Percentiles rank a stretch among this genome's conserved stretches.
These are phyloP conservation scores for Papilio helenus DNA, from an alignment of 1,140 invertebrate genomes.

Conservation along the genomic window DNA sequence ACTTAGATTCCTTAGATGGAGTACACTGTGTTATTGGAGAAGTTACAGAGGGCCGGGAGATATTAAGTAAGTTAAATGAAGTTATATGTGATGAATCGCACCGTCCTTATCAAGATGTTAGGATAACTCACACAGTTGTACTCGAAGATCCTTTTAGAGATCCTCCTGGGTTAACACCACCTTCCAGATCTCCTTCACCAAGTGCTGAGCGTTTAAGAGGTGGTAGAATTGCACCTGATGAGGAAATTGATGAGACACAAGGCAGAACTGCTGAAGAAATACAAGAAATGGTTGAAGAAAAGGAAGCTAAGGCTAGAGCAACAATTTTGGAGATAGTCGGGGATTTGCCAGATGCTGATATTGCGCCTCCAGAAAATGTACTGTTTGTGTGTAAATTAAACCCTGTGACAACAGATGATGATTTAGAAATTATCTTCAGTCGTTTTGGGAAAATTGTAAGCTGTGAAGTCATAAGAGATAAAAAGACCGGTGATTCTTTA, in stretches of 20 bases:
- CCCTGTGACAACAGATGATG: slow-evolving; percentile 98
- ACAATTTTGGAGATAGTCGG: slow-evolving; percentile 99
- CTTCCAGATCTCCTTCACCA: slow-evolving; percentile 94
- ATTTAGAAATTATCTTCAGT: slow-evolving; percentile 98
- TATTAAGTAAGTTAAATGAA: slow-evolving; percentile 95
- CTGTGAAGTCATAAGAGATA: slow-evolving; percentile 99
- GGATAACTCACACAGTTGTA: slow-evolving; percentile 98
- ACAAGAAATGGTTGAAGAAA: slow-evolving; percentile 93
- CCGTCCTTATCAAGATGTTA: slow-evolving; percentile 97
- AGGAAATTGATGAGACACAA: slow-evolving; percentile 95
- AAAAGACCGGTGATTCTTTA: slow-evolving; percentile 95
- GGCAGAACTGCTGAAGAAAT: slow-evolving; percentile 93
- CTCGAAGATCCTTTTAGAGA: slow-evolving; percentile 98
- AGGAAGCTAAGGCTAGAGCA: slow-evolving; percentile 97
- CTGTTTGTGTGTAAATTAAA: slow-evolving; percentile 99
- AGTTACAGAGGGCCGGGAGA: slow-evolving; percentile 96
- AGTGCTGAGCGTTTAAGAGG: slow-evolving; percentile 90
- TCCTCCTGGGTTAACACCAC: slow-evolving; percentile 89
- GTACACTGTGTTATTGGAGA: slow-evolving; percentile 99
- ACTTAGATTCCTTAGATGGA: slow-evolving; percentile 95
- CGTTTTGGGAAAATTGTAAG: slow-evolving; percentile 96
- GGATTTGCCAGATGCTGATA: slow-evolving; percentile 98
- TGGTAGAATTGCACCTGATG: slow-evolving; percentile 96
- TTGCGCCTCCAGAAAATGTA: slow-evolving; percentile 99
- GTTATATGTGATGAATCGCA: slow-evolving; percentile 96